A percentile compares a stretch with the other conserved stretches of the same genome.
Evolutionary conservation across 2,888 invertebrate genomes (phyloP).

Genomic region (Odontomyia ornata): DNA sequence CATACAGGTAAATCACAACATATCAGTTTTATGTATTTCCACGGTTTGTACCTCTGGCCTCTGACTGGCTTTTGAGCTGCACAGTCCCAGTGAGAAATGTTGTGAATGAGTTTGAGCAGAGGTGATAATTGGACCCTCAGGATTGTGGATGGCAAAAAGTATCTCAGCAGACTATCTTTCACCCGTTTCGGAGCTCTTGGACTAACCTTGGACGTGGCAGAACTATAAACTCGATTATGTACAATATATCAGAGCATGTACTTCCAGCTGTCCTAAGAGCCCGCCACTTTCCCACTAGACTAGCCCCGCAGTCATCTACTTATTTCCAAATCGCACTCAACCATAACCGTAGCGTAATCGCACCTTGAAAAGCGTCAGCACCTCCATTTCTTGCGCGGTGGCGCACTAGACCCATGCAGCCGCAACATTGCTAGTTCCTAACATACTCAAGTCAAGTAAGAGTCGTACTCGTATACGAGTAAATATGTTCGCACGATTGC

Average conservation of each 20-base stretch:
- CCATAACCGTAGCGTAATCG: not conserved
- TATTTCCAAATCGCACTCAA: slow-evolving; percentile 24
- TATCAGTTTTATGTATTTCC: not conserved
- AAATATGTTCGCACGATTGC: slow-evolving; percentile 7
- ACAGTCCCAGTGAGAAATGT: slow-evolving; percentile 3
- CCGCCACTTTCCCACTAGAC: not conserved
- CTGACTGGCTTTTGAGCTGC: not conserved
- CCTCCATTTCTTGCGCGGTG: not conserved
- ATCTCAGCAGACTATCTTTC: no score
- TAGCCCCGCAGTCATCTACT: not conserved
- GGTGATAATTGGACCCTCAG: not conserved
- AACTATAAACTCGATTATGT: no score
- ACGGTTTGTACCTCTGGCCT: no score
- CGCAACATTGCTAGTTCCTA: not conserved
- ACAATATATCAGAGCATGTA: no score
- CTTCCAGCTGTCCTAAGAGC: no score
- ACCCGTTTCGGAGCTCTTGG: no score
- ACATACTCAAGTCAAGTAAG: slow-evolving; percentile 8
- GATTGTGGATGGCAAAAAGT: not conserved
- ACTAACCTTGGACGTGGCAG: no score
- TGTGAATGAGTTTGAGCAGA: not conserved
- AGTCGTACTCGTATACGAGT: no score
- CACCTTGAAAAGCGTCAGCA: not conserved
- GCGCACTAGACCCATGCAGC: not conserved
- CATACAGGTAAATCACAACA: slow-evolving; percentile 11